Conservation (phyloP, 2,888 invertebrate genomes). For the Galeruca laticollis region DNA sequence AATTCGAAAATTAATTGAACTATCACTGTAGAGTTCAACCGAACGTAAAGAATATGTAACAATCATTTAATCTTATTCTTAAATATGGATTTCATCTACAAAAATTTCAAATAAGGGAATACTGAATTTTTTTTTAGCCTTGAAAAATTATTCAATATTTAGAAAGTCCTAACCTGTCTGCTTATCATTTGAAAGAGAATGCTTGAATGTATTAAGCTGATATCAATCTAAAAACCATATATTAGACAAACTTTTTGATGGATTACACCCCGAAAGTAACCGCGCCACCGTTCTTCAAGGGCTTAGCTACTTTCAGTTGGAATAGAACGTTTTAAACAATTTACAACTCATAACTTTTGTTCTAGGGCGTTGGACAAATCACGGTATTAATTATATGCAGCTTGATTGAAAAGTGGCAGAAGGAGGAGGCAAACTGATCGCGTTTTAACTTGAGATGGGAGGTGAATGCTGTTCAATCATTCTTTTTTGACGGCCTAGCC, state of each 20-base stretch:
- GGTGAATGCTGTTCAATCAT: constrained; percentile 30
- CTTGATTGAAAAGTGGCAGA: constrained; percentile 42
- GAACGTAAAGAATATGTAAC: too few relatives aligned
- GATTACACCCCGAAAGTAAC: constrained; percentile 18
- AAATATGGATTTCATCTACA: too few relatives aligned
- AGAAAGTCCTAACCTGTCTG: not conserved
- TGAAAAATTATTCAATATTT: not conserved
- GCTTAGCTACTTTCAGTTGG: not conserved
- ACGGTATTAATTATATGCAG: constrained; percentile 43
- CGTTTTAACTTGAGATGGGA: constrained; percentile 25
- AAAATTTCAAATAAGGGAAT: too few relatives aligned
- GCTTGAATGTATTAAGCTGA: constrained; percentile 13
- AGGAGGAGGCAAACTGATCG: constrained; percentile 15
- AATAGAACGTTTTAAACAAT: constrained; percentile 15
- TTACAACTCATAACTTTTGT: constrained; percentile 37
- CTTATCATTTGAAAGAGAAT: not conserved
- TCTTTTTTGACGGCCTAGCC: constrained; percentile 6
- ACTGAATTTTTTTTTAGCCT: too few relatives aligned
- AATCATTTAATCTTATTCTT: too few relatives aligned
- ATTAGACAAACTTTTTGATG: constrained; percentile 24
- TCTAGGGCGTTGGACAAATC: constrained; percentile 44
- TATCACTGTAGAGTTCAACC: too few relatives aligned
- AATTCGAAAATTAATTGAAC: too few relatives aligned
- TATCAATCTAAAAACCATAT: constrained; percentile 26
- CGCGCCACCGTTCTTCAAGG: constrained; percentile 18